Conservation (phyloP, 2,113 vertebrate species). For the Mobula birostris region DNA sequence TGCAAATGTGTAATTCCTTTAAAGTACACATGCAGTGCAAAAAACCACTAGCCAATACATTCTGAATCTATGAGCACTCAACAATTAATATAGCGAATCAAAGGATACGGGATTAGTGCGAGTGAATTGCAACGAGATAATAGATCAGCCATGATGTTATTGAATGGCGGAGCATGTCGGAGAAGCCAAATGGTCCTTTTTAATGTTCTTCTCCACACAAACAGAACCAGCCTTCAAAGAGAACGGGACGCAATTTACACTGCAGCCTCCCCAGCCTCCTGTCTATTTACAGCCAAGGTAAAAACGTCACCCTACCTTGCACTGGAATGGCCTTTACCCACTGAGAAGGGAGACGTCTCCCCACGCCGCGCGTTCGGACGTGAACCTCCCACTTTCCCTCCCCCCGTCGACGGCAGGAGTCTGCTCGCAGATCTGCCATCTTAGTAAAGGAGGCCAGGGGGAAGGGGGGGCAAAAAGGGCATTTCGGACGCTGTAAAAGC, state of each 20-base stretch:
- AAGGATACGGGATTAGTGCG: background rate
- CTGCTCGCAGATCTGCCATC: conserved; percentile 3
- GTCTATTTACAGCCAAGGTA: background rate
- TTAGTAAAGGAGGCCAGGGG: conserved; percentile 13
- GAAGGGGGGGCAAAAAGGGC: background rate
- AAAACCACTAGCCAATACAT: background rate
- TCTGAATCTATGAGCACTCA: background rate
- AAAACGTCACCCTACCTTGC: background rate
- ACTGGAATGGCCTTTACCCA: background rate
- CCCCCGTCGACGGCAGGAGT: background rate
- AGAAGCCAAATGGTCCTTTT: no score
- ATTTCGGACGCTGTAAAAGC: no score
- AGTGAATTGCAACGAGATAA: no score
- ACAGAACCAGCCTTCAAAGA: no score
- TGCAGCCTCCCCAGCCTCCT: background rate
- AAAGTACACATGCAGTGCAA: background rate
- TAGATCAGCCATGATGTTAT: no score
- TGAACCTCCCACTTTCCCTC: background rate
- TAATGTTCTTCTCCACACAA: no score
- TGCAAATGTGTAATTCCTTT: background rate
- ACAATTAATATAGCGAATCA: background rate
- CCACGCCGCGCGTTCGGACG: background rate
- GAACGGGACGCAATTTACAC: background rate
- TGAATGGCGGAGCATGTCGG: no score
- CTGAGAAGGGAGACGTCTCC: background rate